A percentile compares a stretch with the other conserved stretches of the same genome.
Conservation (phyloP, 2,888 invertebrate species). For the Timema cristinae region DNA sequence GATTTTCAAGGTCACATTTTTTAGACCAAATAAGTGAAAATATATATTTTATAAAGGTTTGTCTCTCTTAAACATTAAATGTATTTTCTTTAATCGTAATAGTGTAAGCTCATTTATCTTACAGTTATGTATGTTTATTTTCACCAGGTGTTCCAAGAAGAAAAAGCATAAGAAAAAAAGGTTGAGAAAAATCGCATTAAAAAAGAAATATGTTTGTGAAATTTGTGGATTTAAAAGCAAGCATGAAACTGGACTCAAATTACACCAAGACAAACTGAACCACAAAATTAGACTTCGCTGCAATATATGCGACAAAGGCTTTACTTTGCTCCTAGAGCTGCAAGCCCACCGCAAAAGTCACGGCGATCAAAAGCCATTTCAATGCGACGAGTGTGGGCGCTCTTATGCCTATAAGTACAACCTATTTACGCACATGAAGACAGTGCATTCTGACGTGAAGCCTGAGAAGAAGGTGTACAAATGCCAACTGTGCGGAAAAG, state of each 20-base stretch:
- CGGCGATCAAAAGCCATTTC: not conserved
- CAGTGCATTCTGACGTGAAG: slow-evolving; percentile 37
- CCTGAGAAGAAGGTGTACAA: slow-evolving; percentile 36
- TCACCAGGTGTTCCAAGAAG: no score
- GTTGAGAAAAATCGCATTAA: not conserved
- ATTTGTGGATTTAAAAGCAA: not conserved
- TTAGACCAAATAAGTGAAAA: no score
- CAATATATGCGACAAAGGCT: slow-evolving; percentile 9
- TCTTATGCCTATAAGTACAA: slow-evolving; percentile 44
- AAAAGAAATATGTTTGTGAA: not conserved
- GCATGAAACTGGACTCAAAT: not conserved
- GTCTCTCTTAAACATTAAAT: no score
- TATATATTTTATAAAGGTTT: no score
- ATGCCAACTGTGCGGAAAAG: slow-evolving; percentile 32
- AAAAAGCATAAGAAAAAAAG: not conserved
- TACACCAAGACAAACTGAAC: not conserved
- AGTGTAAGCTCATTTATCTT: no score
- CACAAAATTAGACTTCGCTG: not conserved
- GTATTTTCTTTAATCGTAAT: no score
- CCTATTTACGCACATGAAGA: slow-evolving; percentile 41
- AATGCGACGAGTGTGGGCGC: slow-evolving; percentile 43
- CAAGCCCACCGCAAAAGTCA: not conserved
- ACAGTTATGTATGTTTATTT: no score
- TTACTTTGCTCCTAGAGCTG: not conserved
- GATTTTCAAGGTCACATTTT: no score